Percentiles rank a stretch among this genome's conserved stretches.
These are phyloP conservation scores for Syngnathus scovelli DNA, from an alignment of 2,113 vertebrate genomes.

Conservation along the genomic window DNA sequence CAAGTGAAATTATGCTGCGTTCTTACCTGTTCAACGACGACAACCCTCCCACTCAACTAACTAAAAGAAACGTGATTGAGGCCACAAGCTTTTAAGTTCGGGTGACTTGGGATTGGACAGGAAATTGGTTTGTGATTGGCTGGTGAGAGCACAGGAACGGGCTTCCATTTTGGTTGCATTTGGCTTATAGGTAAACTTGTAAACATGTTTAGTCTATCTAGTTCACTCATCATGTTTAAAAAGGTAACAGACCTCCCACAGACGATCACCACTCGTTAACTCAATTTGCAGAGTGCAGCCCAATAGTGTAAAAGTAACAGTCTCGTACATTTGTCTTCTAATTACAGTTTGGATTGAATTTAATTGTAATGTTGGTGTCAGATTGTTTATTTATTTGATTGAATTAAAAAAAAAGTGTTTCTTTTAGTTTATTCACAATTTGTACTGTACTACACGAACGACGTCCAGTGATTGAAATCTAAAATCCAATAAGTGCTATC, in stretches of 20 bases:
- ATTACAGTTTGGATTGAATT: too few species aligned
- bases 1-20: background rate
- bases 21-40: background rate
- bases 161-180: background rate
- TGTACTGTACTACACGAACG: background rate
- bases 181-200: too few species aligned
- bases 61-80: background rate
- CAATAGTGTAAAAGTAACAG: too few species aligned
- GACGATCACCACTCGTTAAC: background rate
- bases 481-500: constrained; percentile 17
- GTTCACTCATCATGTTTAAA: constrained; percentile 98
- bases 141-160: background rate
- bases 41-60: background rate
- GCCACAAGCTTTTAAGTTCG: background rate
- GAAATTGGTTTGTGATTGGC: background rate
- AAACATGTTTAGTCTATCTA: too few species aligned
- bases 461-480: background rate
- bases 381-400: too few species aligned
- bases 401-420: too few species aligned
- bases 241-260: constrained; percentile 74
- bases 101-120: background rate
- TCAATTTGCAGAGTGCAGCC: too few species aligned
- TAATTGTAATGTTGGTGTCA: too few species aligned
- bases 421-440: background rate
- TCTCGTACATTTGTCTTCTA: too few species aligned